Evolutionary conservation across 2,888 invertebrate species (phyloP).

Genomic region (Hyposoter didymator): DNA sequence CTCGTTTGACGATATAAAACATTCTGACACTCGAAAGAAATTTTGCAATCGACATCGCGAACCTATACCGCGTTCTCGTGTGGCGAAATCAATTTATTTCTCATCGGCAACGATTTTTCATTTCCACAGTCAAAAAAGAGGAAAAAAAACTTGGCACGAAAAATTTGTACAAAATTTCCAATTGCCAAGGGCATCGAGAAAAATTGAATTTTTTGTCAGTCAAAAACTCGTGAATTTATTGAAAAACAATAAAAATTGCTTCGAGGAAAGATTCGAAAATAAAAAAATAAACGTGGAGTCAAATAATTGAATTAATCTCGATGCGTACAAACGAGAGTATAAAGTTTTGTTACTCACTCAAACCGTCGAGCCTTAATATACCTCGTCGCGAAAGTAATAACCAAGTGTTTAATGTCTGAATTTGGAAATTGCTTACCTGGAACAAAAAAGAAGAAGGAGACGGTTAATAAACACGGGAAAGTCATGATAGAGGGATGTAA

Average conservation of each 20-base stretch:
- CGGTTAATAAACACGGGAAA: constrained; percentile 18
- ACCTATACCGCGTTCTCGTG: constrained; percentile 9
- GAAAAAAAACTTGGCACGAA: not conserved
- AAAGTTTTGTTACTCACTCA: constrained; percentile 75
- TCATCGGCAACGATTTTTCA: not conserved
- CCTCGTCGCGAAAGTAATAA: constrained; percentile 40
- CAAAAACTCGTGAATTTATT: not conserved
- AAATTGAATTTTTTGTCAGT: not conserved
- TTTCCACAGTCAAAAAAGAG: not conserved
- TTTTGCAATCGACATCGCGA: constrained; percentile 58
- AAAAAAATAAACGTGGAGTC: not conserved
- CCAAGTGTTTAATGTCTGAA: constrained; percentile 14
- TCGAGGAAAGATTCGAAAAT: not conserved
- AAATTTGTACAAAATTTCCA: constrained; percentile 2
- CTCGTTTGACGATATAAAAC: constrained; percentile 50
- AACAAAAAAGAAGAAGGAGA: constrained; percentile 74
- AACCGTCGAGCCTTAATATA: constrained; percentile 57
- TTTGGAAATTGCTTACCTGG: constrained; percentile 78
- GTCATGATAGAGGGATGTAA: constrained; percentile 24
- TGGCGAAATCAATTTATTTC: constrained; percentile 9
- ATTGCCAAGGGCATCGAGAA: constrained; percentile 5
- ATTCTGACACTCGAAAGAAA: constrained; percentile 32
- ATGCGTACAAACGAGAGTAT: constrained; percentile 46
- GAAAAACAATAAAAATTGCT: not conserved
- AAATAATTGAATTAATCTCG: constrained; percentile 32